Evolutionary conservation across 2,113 vertebrate genomes (phyloP), one percentile per base, ranked within the genome.

Genomic region (Leptosomus discolor): DNA sequence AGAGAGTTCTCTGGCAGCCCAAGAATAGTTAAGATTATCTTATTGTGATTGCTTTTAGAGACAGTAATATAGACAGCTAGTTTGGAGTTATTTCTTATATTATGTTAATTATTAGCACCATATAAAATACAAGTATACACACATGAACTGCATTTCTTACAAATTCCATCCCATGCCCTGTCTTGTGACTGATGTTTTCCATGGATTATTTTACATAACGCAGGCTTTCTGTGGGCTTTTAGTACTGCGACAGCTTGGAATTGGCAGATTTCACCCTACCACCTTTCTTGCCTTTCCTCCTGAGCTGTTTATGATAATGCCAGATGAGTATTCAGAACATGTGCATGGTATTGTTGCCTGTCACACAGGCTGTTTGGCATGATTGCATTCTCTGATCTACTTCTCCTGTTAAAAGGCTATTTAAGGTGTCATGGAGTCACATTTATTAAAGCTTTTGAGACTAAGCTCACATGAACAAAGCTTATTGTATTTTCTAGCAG

Each of bases 1-100:
- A 95, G 30, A 87, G 81, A 51, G 14, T 27, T 71, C 39, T 89
- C 61, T 88, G 68, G 50, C 78, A 95, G 70, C 76, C 65, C 74
- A 85, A 36, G 18, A 88, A 94, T n/a, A 65, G 67, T 95, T 91
- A 89, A 92, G 76, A 75, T 93, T 90, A 53, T 67, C 94, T 91
- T 93, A 86, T 95, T 86, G 27, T 83, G 65, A 41, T 88, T 95
- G 39, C 56, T 91, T 90, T 78, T 78, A 79, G 45, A 95, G 41
- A 36, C 37, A 75, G 8, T 45, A 41, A 80, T 23, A 14, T 6
- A 87, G 88, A 70, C 75, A n/a, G 43, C 8, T 45, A 20, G 50
- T 80, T 91, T 93, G 22, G n/a, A 45, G 41, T 58, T 82, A 18
- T 64, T 83, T 90, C 53, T 75, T 61, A 54, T 10, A 67, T 90